These are phyloP conservation scores for Pseudococcus viburni DNA, from an alignment of 2,888 invertebrate species.

Conservation along the genomic window DNA sequence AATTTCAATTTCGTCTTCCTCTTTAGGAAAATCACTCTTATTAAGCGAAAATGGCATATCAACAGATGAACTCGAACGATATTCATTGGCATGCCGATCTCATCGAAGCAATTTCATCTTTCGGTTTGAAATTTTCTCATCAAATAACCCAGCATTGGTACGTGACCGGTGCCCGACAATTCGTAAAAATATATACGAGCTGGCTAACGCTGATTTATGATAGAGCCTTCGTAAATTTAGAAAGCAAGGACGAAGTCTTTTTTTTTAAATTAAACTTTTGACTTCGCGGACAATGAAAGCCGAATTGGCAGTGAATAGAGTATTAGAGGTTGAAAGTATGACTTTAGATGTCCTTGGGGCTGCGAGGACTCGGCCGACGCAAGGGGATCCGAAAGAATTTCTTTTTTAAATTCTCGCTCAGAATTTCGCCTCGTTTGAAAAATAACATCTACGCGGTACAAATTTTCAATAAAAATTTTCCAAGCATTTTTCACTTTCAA, in stretches of 20 bases:
- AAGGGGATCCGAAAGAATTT: conserved; percentile 9
- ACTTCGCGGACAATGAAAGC: conserved; percentile 38
- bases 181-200: neutral
- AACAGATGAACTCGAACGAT: neutral
- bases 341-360: conserved; percentile 28
- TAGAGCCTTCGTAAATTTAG: neutral
- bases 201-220: neutral
- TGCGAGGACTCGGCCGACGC: neutral
- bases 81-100: neutral
- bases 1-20: neutral
- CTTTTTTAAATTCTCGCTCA: conserved; percentile 16
- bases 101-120: neutral
- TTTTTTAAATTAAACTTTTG: conserved; percentile 47
- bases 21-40: neutral
- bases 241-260: conserved; percentile 26
- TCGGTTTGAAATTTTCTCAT: neutral
- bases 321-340: conserved; percentile 44
- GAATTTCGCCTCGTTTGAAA: neutral
- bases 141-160: neutral
- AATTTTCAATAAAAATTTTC: conserved; percentile 21
- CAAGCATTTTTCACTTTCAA: conserved; percentile 17
- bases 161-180: neutral
- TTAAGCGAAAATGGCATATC: neutral
- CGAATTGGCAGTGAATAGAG: conserved; percentile 52
- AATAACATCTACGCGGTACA: conserved; percentile 19